Percentiles rank a stretch among this genome's conserved stretches.
These are phyloP conservation scores for Dendronephthya gigantea DNA, from an alignment of 64 coral and sea anemone genomes.

Conservation along the genomic window DNA sequence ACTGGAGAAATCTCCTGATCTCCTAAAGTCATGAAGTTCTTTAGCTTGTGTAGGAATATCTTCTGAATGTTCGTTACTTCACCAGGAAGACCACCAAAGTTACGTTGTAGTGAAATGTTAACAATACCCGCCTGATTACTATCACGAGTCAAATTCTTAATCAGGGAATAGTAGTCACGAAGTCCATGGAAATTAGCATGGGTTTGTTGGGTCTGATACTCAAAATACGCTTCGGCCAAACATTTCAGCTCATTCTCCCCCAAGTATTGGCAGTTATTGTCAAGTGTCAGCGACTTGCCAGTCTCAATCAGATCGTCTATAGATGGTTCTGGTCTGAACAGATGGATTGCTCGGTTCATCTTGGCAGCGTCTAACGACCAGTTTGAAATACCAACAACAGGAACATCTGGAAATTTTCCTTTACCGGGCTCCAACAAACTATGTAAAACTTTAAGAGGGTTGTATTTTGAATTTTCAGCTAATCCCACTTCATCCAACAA, in stretches of 20 bases:
- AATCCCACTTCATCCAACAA: constrained; percentile 59
- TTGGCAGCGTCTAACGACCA: constrained; percentile 53
- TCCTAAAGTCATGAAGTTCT: not conserved
- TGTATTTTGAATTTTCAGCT: constrained; percentile 52
- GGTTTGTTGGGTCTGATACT: constrained; percentile 50
- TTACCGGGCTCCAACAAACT: constrained; percentile 42
- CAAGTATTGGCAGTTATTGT: constrained; percentile 23
- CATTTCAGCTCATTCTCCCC: not conserved
- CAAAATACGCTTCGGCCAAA: constrained; percentile 47
- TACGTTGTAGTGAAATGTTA: constrained; percentile 47
- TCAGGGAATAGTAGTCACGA: constrained; percentile 68
- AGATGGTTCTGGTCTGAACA: constrained; percentile 50
- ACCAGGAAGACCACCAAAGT: constrained; percentile 63
- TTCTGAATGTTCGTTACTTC: constrained; percentile 40
- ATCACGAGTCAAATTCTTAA: constrained; percentile 36
- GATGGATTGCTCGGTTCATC: constrained; percentile 62
- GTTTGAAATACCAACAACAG: constrained; percentile 63
- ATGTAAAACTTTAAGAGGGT: constrained; percentile 60
- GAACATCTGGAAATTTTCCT: constrained; percentile 44
- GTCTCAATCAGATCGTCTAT: constrained; percentile 43
- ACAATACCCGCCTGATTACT: not conserved
- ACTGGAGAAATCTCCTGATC: constrained; percentile 31
- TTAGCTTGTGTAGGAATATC: constrained; percentile 34
- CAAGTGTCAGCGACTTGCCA: constrained; percentile 39
- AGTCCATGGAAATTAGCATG: constrained; percentile 70